These are phyloP conservation scores for Apistogramma diplotaenia DNA, from an alignment of 2,113 vertebrate genomes.

Conservation along the genomic window DNA sequence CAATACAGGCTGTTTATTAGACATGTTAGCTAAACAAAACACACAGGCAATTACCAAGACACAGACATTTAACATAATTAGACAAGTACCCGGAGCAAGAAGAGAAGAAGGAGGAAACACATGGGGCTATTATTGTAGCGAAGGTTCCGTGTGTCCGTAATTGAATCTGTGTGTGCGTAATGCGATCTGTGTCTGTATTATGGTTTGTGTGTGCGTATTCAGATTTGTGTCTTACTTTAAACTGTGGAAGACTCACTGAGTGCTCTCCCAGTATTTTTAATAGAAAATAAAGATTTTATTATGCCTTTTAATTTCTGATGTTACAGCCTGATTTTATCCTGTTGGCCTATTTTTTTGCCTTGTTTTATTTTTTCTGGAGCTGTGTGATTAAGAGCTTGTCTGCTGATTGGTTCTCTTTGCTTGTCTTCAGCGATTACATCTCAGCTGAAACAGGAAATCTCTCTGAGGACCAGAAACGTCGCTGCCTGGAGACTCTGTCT, in stretches of 20 bases:
- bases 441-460: slow-evolving; percentile 1
- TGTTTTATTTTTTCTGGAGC: neutral
- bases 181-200: too few relatives aligned
- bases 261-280: too few relatives aligned
- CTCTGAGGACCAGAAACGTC: slow-evolving; percentile 9
- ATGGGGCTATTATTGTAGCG: too few relatives aligned
- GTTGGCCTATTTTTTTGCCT: neutral
- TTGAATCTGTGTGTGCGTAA: too few relatives aligned
- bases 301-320: neutral
- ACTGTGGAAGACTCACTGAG: neutral
- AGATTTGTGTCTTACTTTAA: neutral
- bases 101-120: too few relatives aligned
- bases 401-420: slow-evolving; percentile 17
- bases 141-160: too few relatives aligned
- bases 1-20: too few relatives aligned
- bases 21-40: too few relatives aligned
- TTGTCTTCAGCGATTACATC: slow-evolving; percentile 51
- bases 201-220: too few relatives aligned
- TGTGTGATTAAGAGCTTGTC: neutral
- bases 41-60: too few relatives aligned
- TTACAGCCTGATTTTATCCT: neutral
- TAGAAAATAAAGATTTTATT: neutral
- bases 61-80: too few relatives aligned
- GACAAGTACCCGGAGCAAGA: too few relatives aligned
- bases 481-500: slow-evolving; percentile 59